Percentiles rank a stretch among this genome's conserved stretches.
phyloP scores from a whole-genome alignment of 1,140 invertebrate species.

The Hormaphis cornu region DNA sequence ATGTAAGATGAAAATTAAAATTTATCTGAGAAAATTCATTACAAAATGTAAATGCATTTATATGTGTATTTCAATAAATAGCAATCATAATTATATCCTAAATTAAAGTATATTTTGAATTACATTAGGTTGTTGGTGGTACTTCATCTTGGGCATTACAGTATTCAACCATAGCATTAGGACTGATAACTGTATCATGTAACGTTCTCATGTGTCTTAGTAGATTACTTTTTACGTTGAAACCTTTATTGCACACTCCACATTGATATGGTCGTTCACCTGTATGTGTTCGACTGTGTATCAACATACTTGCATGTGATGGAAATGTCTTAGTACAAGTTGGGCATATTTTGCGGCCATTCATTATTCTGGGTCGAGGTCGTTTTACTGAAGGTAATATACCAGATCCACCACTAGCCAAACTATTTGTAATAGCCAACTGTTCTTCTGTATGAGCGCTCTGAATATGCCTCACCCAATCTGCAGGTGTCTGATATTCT shows the following conservation, averaged over 20 bases:
- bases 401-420: conserved; percentile 52
- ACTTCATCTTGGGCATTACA: conserved; percentile 25
- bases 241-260: conserved; percentile 63
- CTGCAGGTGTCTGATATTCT: conserved; percentile 66
- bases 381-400: conserved; percentile 12
- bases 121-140: conserved; percentile 3
- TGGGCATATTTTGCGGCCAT: conserved; percentile 54
- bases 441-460: conserved; percentile 72
- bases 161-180: conserved; percentile 21
- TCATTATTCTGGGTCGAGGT: conserved; percentile 26
- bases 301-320: conserved; percentile 65
- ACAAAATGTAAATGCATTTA: not conserved
- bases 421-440: conserved; percentile 67
- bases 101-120: not conserved
- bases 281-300: conserved; percentile 42
- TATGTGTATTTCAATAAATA: too few species aligned
- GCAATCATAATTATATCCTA: too few species aligned
- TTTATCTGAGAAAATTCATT: not conserved
- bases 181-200: conserved; percentile 36
- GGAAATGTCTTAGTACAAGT: conserved; percentile 66
- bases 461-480: conserved; percentile 76
- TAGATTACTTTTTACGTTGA: conserved; percentile 67
- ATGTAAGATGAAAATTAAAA: not conserved
- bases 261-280: conserved; percentile 59
- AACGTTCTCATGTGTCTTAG: conserved; percentile 58